Percentiles rank a stretch among this genome's conserved stretches.
These are phyloP conservation scores for Burhinus oedicnemus DNA, from an alignment of 2,113 vertebrate species.

Conservation along the genomic window DNA sequence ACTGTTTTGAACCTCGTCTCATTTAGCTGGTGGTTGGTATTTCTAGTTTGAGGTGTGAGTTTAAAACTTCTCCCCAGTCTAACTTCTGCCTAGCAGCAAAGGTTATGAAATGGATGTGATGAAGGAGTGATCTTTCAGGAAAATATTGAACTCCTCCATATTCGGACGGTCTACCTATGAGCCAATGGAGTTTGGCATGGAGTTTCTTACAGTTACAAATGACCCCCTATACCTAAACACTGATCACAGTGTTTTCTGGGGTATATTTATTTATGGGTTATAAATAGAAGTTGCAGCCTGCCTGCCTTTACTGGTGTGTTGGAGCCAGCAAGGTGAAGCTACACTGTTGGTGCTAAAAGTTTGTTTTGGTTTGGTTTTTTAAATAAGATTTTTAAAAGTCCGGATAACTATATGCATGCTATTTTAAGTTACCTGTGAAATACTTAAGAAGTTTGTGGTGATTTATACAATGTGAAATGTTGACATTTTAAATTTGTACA, in stretches of 20 bases:
- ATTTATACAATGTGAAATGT: not conserved
- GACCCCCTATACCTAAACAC: no score
- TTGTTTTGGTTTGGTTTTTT: not conserved
- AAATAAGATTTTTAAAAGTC: not conserved
- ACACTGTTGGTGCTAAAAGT: not conserved
- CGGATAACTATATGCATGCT: not conserved
- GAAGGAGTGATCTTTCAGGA: no score
- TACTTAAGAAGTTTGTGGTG: not conserved
- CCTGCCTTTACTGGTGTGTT: not conserved
- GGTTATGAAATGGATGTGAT: no score
- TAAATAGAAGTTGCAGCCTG: not conserved
- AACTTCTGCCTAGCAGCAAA: no score
- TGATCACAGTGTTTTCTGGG: fast-evolving
- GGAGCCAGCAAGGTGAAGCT: not conserved
- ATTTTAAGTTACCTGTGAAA: not conserved
- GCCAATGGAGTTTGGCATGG: no score
- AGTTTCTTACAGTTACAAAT: no score
- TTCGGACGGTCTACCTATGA: no score
- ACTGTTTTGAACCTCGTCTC: no score
- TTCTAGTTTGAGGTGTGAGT: no score
- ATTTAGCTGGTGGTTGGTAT: no score
- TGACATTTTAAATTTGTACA: not conserved
- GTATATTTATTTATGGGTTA: not conserved
- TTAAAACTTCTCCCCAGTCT: no score
- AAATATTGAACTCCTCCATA: no score